Base-by-base conservation (phyloP, 2,113 vertebrate species). In the Callionymus lyra region DNA sequence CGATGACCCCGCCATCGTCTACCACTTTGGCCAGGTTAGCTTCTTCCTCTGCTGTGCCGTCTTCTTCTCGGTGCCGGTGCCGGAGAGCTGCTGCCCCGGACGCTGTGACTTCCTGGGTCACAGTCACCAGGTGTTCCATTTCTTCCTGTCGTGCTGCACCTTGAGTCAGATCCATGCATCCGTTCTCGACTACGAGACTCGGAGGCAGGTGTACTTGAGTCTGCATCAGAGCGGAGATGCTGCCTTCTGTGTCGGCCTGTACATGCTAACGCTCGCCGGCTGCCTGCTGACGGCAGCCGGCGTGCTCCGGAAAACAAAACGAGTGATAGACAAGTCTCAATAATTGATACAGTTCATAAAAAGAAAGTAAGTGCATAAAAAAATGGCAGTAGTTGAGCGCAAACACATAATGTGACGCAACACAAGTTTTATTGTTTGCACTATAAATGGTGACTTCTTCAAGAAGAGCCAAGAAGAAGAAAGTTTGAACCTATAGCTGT, bases 61-160 rank as follows among this genome's bases (percentile, higher is more conserved):
- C 31, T 97, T 95, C 59, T 95, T 94, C 68, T 88, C 88, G 0
- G 71, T 82, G 0, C 91, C 88, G 1, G 38, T 91, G 51, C 85
- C 91, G 0, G 89, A 95, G 79, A 81, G 87, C 53, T 86, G 80
- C 86, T 85, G 91, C 44, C 88, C 91, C 0, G 91, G 90, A 1
- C 83, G 76, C 36, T 95, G 89, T 6, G 88, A 94, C n/a, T 77
- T 93, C 19, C 56, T 94, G 0, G 90, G 91, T 9, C 93, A 95
- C 66, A 84, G 91, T 45, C 93, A 97, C 58, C 92, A 95, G 74
- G 34, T 97, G 2, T 97, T 97, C 44, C 93, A 97, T 0, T 63
- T 90, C 9, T 84, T 87, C 35, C 56, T 95, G 45, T 82, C 89
- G 0, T 70, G 92, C 34, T 94, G 91, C 70, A 95, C 91, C 0